Evolutionary conservation across 2,888 invertebrate species (phyloP), one percentile per base, ranked within the genome.

Genomic region (Pollenia labialis): DNA sequence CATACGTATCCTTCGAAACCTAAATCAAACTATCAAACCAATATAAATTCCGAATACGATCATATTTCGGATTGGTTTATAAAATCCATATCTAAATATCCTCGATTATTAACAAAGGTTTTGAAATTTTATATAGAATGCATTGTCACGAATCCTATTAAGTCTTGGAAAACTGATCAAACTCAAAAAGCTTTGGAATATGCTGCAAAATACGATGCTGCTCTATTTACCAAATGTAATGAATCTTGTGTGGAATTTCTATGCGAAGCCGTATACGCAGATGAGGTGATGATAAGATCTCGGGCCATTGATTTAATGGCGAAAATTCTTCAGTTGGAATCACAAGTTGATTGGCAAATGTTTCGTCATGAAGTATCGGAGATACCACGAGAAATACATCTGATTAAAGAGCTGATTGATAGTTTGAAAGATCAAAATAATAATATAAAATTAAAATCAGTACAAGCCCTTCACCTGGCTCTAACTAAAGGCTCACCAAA

Each of bases 41-140:
- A 68, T 18, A 74, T 79, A 54, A 81, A 72, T 23, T 87, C 89
- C 62, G 89, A 81, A 32, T 91, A 91, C 12, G 92, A 93, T 14
- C 93, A 93, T 79, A 93, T 93, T 9, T 93, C 93, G 0, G 93
- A 93, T 88, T 93, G 93, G 93, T 93, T 93, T 81, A 91, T 93
- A 0, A 90, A 90, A 66, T 89, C 91, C 0, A 91, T 93, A 32
- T 90, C 88, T 0, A 93, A 93, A 64, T 92, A 92, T 87, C 93
- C 93, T 0, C 90, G 91, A 12, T 88, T 92, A 42, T 60, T 92
- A 0, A 88, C 90, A 0, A 89, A 90, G 42, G 91, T 93, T 0
- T 84, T 93, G 62, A 90, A 89, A 8, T 90, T 90, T 8, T 93
- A 91, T 66, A 93, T 93, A 12, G 90, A 92, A 71, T 91, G 90